Percentiles rank a stretch among this genome's conserved stretches.
Evolutionary conservation across 2,113 vertebrate species (phyloP).

Genomic region (Mus spicilegus): DNA sequence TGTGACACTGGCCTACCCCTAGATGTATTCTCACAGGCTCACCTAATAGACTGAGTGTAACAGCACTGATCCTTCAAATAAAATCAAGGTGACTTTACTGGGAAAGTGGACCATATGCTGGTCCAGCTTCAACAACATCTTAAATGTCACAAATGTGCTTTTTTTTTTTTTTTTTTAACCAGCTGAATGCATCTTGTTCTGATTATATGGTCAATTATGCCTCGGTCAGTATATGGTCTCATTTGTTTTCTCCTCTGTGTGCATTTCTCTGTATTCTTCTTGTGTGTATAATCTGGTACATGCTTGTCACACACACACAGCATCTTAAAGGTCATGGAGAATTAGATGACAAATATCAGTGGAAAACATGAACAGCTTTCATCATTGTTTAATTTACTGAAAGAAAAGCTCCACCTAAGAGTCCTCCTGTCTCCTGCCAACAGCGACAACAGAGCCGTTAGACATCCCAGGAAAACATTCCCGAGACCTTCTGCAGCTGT

Average conservation of each 20-base stretch:
- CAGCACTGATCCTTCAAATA: background rate
- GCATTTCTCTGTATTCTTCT: background rate
- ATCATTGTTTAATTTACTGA: constrained; percentile 87
- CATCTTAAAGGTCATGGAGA: constrained; percentile 64
- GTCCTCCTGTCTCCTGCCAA: constrained; percentile 81
- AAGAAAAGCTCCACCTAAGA: constrained; percentile 86
- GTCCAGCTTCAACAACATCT: constrained; percentile 51
- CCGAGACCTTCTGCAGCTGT: constrained; percentile 62
- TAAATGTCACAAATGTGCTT: background rate
- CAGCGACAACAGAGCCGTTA: constrained; percentile 77
- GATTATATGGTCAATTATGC: background rate
- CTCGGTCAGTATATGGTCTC: background rate
- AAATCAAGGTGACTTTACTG: background rate
- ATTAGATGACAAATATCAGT: constrained; percentile 84
- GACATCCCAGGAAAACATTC: constrained; percentile 52
- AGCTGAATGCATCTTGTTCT: background rate
- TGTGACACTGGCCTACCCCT: background rate
- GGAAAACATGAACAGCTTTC: constrained; percentile 87
- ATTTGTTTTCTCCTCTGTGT: background rate
- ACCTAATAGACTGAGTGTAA: background rate
- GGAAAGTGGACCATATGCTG: background rate
- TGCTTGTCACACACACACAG: background rate
- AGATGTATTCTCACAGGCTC: background rate
- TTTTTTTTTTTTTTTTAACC: constrained; percentile 6
- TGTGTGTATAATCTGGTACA: background rate